Conservation (phyloP, 23 tunicate genomes). For the Styela plicata region DNA sequence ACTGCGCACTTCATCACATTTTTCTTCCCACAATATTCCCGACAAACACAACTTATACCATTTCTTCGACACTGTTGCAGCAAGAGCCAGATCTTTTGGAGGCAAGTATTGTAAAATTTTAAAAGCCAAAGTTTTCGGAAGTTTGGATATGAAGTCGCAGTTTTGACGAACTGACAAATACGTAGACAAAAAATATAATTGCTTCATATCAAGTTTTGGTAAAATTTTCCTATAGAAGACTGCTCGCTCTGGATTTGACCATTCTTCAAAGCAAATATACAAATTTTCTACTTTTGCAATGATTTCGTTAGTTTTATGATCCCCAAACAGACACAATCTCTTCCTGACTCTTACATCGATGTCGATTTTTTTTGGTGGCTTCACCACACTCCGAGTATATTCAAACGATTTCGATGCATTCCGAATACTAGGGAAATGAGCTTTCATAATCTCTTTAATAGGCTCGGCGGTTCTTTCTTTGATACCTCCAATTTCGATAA, state of each 20-base stretch:
- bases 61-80: constrained; percentile 63
- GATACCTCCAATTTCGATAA: constrained; percentile 3
- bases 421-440: constrained; percentile 7
- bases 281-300: constrained; percentile 63
- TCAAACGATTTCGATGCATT: not conserved
- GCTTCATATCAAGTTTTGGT: constrained; percentile 65
- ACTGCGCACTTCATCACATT: constrained; percentile 53
- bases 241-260: constrained; percentile 75
- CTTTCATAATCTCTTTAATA: not conserved
- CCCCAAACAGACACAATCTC: constrained; percentile 4
- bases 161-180: constrained; percentile 58
- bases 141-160: constrained; percentile 54
- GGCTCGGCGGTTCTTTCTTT: not conserved
- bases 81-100: constrained; percentile 51
- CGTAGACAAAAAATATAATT: constrained; percentile 63
- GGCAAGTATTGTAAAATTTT: constrained; percentile 53
- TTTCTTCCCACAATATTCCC: constrained; percentile 53
- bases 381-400: not conserved
- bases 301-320: constrained; percentile 30
- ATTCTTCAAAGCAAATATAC: constrained; percentile 79
- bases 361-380: not conserved
- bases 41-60: constrained; percentile 57
- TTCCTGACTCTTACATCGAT: constrained; percentile 2
- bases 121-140: constrained; percentile 51
- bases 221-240: constrained; percentile 59